Conservation (phyloP, 2,797 vertebrate genomes). For the Hydrophis major region DNA sequence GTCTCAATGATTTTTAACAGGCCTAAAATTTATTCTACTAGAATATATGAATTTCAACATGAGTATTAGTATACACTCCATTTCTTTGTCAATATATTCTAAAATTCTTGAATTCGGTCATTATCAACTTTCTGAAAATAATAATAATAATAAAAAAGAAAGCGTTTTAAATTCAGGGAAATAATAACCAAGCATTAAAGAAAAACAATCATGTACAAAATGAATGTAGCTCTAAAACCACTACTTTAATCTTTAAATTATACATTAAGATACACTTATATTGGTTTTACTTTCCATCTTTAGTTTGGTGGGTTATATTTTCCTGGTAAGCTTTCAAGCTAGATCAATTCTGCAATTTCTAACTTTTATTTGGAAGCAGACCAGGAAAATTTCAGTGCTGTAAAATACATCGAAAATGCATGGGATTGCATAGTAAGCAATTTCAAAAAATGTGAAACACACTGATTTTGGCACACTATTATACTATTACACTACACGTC, state of each 20-base stretch:
- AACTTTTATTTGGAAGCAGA: slow-evolving; percentile 50
- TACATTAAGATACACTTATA: not conserved
- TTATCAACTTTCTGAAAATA: not conserved
- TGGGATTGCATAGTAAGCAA: slow-evolving; percentile 46
- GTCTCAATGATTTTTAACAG: not conserved
- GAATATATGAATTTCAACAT: not conserved
- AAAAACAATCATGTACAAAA: not conserved
- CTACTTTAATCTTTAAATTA: slow-evolving; percentile 10
- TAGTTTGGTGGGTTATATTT: not conserved
- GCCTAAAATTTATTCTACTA: not conserved
- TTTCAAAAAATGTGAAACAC: not conserved
- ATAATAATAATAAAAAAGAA: not conserved
- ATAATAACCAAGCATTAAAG: not conserved
- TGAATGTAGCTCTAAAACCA: not conserved
- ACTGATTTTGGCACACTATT: not conserved
- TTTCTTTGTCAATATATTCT: not conserved
- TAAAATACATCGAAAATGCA: slow-evolving; percentile 29
- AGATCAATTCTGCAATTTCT: slow-evolving; percentile 59
- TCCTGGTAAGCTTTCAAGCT: slow-evolving; percentile 57
- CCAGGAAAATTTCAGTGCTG: slow-evolving; percentile 59
- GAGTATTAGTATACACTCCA: not conserved
- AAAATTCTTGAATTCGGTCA: not conserved
- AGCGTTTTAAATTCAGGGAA: not conserved
- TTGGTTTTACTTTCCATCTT: not conserved
- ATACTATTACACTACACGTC: not conserved